Conservation (phyloP, 2,888 invertebrate species). For the Thecophora atra region DNA sequence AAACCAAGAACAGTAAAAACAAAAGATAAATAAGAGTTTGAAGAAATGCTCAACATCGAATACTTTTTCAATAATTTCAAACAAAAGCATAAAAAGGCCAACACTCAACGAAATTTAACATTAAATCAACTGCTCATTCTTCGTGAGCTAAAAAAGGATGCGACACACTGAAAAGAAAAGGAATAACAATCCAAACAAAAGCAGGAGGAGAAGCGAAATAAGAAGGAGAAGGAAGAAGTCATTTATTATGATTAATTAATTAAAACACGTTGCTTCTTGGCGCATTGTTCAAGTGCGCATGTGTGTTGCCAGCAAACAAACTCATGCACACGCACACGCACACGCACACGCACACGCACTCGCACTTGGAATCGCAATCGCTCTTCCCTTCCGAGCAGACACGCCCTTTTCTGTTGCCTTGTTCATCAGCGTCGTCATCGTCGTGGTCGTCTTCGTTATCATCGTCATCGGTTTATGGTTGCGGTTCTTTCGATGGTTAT, state of each 20-base stretch:
- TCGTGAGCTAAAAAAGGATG: neutral
- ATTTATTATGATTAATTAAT: constrained; percentile 37
- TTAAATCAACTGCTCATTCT: neutral
- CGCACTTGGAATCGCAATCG: neutral
- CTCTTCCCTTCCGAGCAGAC: neutral
- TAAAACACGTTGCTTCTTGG: constrained; percentile 27
- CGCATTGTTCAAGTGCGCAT: constrained; percentile 21
- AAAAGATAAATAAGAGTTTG: too few relatives aligned
- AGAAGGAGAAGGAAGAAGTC: neutral
- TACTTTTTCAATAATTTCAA: neutral
- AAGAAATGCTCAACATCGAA: too few relatives aligned
- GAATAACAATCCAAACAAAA: neutral
- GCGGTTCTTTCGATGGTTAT: neutral
- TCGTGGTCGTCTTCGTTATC: neutral
- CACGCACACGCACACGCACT: neutral
- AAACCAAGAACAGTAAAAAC: neutral
- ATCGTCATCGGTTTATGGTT: neutral
- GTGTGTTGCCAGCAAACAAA: constrained; percentile 4
- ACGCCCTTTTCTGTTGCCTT: constrained; percentile 25
- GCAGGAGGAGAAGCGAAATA: neutral
- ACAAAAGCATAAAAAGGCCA: neutral
- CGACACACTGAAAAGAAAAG: neutral
- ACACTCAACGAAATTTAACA: neutral
- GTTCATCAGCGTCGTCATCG: neutral
- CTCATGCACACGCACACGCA: neutral